Evolutionary conservation across 2,113 vertebrate species (phyloP).

Genomic region (Actinemys pallida): DNA sequence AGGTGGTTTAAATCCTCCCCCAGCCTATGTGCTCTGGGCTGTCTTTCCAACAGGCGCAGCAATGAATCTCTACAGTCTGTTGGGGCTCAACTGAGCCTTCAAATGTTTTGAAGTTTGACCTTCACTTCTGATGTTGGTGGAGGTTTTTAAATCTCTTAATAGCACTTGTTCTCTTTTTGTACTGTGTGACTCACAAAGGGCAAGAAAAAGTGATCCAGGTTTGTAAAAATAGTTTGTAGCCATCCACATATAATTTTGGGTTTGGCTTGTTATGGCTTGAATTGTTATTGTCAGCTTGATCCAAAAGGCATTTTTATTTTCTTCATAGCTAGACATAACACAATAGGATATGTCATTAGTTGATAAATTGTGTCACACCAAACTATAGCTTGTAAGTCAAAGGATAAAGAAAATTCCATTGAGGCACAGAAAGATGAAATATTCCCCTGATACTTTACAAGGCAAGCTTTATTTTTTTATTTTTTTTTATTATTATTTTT

Average conservation of each 20-base stretch:
- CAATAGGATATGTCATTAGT: slow-evolving; percentile 8
- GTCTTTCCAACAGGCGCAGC: neutral
- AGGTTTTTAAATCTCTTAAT: neutral
- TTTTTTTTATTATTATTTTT: too few species aligned
- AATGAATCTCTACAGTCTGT: neutral
- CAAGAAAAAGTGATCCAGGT: neutral
- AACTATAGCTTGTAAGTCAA: neutral
- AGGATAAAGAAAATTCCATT: slow-evolving; percentile 19
- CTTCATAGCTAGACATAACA: slow-evolving; percentile 11
- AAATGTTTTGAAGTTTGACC: neutral
- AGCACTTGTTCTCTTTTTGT: neutral
- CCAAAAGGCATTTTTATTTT: neutral
- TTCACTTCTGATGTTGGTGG: neutral
- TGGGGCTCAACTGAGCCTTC: neutral
- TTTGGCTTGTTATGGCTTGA: neutral
- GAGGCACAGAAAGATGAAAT: slow-evolving; percentile 15
- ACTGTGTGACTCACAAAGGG: neutral
- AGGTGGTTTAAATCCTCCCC: neutral
- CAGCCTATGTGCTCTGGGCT: rapidly evolving
- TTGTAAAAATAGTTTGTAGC: slow-evolving; percentile 11
- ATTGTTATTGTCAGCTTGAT: slow-evolving; percentile 8
- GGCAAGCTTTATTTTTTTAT: too few species aligned
- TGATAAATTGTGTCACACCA: slow-evolving; percentile 25
- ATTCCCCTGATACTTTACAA: too few species aligned
- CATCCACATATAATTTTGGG: neutral